Evolutionary conservation across 2,797 vertebrate species (phyloP), one percentile per base, ranked within the genome.

Genomic region (Gobionotothen gibberifrons): DNA sequence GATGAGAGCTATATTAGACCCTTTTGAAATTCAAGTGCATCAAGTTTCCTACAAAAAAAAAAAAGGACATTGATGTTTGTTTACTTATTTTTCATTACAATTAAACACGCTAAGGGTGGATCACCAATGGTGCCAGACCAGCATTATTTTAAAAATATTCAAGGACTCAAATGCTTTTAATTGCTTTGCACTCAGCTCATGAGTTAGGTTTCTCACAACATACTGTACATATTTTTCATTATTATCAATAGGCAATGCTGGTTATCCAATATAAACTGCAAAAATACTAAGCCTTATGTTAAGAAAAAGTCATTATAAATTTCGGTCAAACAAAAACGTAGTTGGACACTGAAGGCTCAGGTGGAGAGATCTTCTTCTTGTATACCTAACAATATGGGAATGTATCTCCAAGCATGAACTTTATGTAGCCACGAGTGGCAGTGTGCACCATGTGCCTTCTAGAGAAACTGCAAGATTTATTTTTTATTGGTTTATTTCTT

Each of bases 371-470:
- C 48, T 48, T 81, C 36, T 48, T 68, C 61, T 67, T 74, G 56
- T 78, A 66, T 74, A 76, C 48, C 77, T 62, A 47, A 78, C n/a
- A 69, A 72, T 22, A 68, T 76, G 79, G 21, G 58, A 82, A 80
- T 81, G 73, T 71, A 83, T 79, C 77, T 90, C 70, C 58, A 82
- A 80, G 52, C 75, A 86, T 84, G 62, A 79, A 74, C 76, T 76
- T 75, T 63, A 76, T 79, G 84, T 87, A 85, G 86, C 90, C 84
- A 84, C 81, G 69, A 73, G 69, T 85, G 82, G 88, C 86, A 74
- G 69, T 92, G 81, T 90, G 89, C 84, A 93, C 89, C 78, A 82
- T 83, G 95, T 95, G 94, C 95, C 94, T 95, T 95, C 86, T 84
- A 81, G 78, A 87, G 64, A 86, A 90, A 63, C 75, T 81, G 81